phyloP scores from a whole-genome alignment of 2,113 vertebrate species.

The Callipepla squamata region DNA sequence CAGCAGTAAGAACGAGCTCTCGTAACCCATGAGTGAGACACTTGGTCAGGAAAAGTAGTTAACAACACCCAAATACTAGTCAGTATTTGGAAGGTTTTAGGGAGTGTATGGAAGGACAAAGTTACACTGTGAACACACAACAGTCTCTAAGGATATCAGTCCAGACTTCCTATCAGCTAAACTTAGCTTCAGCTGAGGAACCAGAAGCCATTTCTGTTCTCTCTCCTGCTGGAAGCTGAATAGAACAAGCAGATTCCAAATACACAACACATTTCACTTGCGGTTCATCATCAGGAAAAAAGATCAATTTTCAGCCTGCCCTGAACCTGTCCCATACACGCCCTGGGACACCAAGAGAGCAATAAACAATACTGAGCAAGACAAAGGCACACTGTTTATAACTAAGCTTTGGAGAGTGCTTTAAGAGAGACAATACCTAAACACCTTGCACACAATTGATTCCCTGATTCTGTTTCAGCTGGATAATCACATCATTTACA shows the following conservation, averaged over 20 bases:
- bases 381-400: neutral
- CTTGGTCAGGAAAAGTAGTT: neutral
- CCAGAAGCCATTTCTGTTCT: conserved; percentile 4
- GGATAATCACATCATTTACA: neutral
- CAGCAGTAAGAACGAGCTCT: neutral
- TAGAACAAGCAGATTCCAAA: neutral
- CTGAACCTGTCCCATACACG: neutral
- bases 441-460: neutral
- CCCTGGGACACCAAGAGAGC: neutral
- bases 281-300: neutral
- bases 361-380: neutral
- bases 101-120: neutral
- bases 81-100: neutral
- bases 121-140: neutral
- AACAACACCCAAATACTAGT: neutral
- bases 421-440: neutral
- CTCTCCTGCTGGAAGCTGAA: neutral
- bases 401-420: neutral
- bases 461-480: neutral
- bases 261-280: neutral
- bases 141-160: neutral
- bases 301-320: neutral
- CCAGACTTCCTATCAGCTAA: conserved; percentile 18
- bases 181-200: conserved; percentile 22
- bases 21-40: neutral